Percentiles rank a stretch among this genome's conserved stretches.
These are phyloP conservation scores for Microtus ochrogaster DNA, from an alignment of 2,113 vertebrate genomes.

Conservation along the genomic window DNA sequence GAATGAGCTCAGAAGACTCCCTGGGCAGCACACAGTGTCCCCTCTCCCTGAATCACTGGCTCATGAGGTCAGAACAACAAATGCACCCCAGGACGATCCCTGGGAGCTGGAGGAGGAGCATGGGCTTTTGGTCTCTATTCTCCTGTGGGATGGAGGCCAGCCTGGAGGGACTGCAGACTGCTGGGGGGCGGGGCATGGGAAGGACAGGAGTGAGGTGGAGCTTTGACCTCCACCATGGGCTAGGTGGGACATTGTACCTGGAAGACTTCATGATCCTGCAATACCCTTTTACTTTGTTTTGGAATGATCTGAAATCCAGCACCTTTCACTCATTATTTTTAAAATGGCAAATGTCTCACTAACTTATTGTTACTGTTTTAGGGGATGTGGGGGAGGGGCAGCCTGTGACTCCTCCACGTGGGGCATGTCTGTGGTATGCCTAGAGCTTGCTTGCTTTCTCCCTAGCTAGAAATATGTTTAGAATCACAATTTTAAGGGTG, in stretches of 20 bases:
- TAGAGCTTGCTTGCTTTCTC: background rate
- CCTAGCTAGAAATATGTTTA: background rate
- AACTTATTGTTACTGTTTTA: background rate
- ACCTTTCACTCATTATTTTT: slow-evolving; percentile 22
- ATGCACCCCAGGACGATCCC: background rate
- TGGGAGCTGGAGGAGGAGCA: slow-evolving; percentile 20
- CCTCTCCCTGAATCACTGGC: slow-evolving; percentile 54
- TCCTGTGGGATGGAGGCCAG: background rate
- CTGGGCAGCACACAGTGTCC: slow-evolving; percentile 64
- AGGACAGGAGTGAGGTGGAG: too few species aligned
- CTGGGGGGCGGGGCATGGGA: background rate
- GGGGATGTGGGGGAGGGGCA: background rate
- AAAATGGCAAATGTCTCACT: slow-evolving; percentile 36
- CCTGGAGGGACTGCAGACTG: background rate
- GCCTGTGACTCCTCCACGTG: background rate
- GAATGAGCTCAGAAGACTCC: slow-evolving; percentile 63
- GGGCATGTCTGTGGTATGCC: background rate
- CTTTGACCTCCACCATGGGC: background rate
- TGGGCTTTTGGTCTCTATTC: background rate
- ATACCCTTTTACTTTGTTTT: slow-evolving; percentile 23
- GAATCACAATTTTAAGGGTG: background rate
- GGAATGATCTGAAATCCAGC: slow-evolving; percentile 31
- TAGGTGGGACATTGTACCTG: background rate
- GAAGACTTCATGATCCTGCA: background rate
- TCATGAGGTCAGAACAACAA: slow-evolving; percentile 72